Evolutionary conservation across 2,113 vertebrate species (phyloP).

Genomic region (Clarias batrachus): DNA sequence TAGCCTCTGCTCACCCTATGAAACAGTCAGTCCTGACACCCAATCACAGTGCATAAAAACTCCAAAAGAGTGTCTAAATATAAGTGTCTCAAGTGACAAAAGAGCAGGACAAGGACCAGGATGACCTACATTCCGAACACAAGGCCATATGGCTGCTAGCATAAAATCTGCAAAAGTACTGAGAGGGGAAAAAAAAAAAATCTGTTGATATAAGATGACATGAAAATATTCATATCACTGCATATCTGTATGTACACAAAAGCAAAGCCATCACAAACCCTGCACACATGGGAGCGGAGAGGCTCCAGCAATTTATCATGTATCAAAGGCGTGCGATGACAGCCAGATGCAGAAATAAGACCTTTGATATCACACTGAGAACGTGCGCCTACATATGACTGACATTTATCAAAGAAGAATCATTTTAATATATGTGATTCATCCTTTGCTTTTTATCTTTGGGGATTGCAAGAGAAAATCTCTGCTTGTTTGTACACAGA

Average conservation of each 20-base stretch:
- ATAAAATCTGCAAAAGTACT: not conserved
- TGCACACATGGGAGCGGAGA: slow-evolving; percentile 5
- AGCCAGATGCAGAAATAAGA: slow-evolving; percentile 32
- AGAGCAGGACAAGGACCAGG: slow-evolving; percentile 63
- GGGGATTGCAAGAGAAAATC: not conserved
- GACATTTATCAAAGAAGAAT: slow-evolving; percentile 19
- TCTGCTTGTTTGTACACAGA: not conserved
- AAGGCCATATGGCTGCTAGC: slow-evolving; percentile 24
- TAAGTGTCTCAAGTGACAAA: slow-evolving; percentile 78
- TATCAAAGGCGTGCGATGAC: slow-evolving; percentile 41
- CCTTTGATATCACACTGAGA: slow-evolving; percentile 23
- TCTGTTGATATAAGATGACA: not conserved
- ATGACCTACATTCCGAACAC: slow-evolving; percentile 62
- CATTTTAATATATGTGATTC: slow-evolving; percentile 13
- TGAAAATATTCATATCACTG: slow-evolving; percentile 27
- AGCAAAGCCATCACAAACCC: not conserved
- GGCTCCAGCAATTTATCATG: slow-evolving; percentile 28
- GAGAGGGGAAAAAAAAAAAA: not conserved
- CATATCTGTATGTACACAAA: not conserved
- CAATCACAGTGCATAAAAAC: slow-evolving; percentile 69
- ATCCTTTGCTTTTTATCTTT: not conserved
- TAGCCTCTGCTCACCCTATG: slow-evolving; percentile 67
- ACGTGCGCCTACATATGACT: slow-evolving; percentile 7
- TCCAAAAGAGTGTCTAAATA: slow-evolving; percentile 74
- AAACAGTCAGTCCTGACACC: slow-evolving; percentile 69